Conservation (phyloP, 2,113 vertebrate genomes). For the Phodopus roborovskii region DNA sequence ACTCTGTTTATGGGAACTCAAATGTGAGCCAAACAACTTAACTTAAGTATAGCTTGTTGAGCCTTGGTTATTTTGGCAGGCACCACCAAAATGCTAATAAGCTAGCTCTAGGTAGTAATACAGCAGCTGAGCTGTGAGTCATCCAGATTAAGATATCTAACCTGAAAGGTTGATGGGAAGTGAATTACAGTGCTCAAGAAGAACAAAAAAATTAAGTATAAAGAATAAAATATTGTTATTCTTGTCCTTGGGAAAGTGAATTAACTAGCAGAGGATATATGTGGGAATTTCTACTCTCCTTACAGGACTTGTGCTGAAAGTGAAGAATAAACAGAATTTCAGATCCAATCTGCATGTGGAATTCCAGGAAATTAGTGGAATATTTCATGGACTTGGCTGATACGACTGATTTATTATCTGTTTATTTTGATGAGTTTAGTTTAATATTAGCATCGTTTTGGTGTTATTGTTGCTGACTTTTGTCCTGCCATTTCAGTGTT, state of each 20-base stretch:
- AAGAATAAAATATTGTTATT: constrained; percentile 12
- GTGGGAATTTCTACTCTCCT: not conserved
- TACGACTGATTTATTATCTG: constrained; percentile 9
- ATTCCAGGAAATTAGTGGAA: not conserved
- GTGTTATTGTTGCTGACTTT: constrained; percentile 13
- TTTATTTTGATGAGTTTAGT: constrained; percentile 29
- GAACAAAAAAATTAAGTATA: constrained; percentile 22
- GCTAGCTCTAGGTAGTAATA: not conserved
- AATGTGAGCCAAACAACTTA: not conserved
- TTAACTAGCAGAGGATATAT: not conserved
- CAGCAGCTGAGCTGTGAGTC: not conserved
- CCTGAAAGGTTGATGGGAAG: not conserved
- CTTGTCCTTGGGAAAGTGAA: constrained; percentile 4
- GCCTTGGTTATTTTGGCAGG: constrained; percentile 38
- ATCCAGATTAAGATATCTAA: constrained; percentile 16
- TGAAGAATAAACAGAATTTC: constrained; percentile 34
- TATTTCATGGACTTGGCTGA: not conserved
- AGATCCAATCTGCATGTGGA: not conserved
- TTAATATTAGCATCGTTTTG: constrained; percentile 14
- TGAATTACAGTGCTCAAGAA: not conserved
- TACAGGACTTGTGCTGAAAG: not conserved
- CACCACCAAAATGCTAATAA: not conserved
- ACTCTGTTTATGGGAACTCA: constrained; percentile 49
- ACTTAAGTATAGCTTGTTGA: not conserved
- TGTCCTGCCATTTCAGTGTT: not conserved